Evolutionary conservation across 2,888 invertebrate genomes (phyloP), one percentile per base, ranked within the genome.

Genomic region (Malthinus seriepunctatus): DNA sequence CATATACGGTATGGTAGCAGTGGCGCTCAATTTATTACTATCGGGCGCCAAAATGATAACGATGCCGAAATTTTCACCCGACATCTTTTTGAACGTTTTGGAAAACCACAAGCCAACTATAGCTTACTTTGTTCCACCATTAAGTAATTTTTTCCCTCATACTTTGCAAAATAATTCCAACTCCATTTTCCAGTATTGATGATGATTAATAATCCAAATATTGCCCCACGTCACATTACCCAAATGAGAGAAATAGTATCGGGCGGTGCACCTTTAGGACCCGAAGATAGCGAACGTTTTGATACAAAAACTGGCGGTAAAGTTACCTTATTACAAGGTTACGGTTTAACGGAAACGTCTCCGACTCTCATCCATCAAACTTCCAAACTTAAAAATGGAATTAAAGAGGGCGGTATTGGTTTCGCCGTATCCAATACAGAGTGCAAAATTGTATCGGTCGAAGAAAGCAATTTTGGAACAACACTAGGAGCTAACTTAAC

Each of bases 341-440:
- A 87, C 66, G 91, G 91, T 3, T 80, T 90, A 73, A 89, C 90
- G 0, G 90, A 91, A 74, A 81, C 87, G 0, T 86, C 88, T 0
- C 88, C 89, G 0, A 81, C 83, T 0, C 60, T 63, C 9, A 77
- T 84, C 0, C 68, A 83, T 0, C 60, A 71, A 63, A 66, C 69
- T 1, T 46, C 48, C 2, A 49, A 49, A 15, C 48, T 71, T 5
- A 15, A 57, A 23, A 56, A 64, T 35, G 71, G 69, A 35, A 57
- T 65, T 10, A 69, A 69, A 56, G 48, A 67, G 31, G 71, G 72
- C 1, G 74, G 76, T 4, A 80, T 83, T 0, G 92, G 92, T 0
- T 74, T 79, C 1, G 78, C 86, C 0, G 63, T 88, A 1, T 81
- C 86, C 0, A 87, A 82, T 65, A 88, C 88, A 0, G 81, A 85